Evolutionary conservation across 2,888 invertebrate species (phyloP), one percentile per base, ranked within the genome.

Genomic region (Aphidius colemani): DNA sequence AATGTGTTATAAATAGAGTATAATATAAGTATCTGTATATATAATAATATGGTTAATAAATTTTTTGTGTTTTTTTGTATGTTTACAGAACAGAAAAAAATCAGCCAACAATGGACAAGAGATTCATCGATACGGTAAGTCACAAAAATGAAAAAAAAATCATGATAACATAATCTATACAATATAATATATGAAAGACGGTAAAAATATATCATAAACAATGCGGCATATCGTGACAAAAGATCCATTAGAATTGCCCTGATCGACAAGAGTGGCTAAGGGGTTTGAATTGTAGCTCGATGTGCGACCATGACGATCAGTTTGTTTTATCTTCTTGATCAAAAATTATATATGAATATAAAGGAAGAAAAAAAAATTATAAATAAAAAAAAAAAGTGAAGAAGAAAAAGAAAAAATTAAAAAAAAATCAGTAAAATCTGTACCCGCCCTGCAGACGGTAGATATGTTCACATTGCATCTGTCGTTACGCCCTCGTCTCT

Each of bases 401-500:
- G 56, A 50, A 58, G 55, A 43, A 62, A 30, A 51, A 66, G 65
- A 51, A 64, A 59, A 50, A 61, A 62, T 44, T 50, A 64, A 67
- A 70, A 73, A 74, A 75, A 76, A 79, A 78, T 78, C 75, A 67
- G 74, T 68, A 64, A 70, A 74, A 76, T 76, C 76, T 73, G 72
- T 70, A 72, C 64, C 72, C 78, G 76, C 77, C 75, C 76, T 61
- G 65, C 70, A 65, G 72, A 75, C 80, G 80, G 79, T 76, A 77
- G 76, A 78, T 79, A 77, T 69, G 74, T 76, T 73, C 71, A 30
- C 71, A 77, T 74, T 79, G 80, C 82, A 82, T 82, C 82, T 82
- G 82, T 81, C 80, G 80, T 78, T 77, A 79, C 81, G 82, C 81
- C 80, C 81, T 76, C 75, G 69, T 71, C 67, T 70, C 69, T 68